These are phyloP conservation scores for Drosophila silvestris DNA, from an alignment of 2,888 invertebrate genomes.

Conservation along the genomic window DNA sequence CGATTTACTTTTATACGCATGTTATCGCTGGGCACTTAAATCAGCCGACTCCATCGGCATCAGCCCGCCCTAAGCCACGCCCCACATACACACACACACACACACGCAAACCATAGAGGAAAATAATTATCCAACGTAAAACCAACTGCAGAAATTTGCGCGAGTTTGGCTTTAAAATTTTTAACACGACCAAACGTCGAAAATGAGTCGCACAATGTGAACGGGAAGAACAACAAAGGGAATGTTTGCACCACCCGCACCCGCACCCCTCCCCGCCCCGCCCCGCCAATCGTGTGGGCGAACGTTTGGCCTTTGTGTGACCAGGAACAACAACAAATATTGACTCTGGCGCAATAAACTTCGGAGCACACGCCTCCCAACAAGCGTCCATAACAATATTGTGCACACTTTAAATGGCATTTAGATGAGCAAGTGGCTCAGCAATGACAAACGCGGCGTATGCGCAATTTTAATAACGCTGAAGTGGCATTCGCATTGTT, in stretches of 20 bases:
- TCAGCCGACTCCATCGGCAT: neutral
- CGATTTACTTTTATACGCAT: conserved; percentile 11
- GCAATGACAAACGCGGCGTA: conserved; percentile 56
- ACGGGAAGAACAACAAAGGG: conserved; percentile 41
- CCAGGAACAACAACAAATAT: conserved; percentile 64
- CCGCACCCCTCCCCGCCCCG: neutral
- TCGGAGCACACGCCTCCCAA: conserved; percentile 22
- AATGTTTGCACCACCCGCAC: conserved; percentile 10
- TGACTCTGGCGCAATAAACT: conserved; percentile 73
- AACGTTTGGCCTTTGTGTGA: conserved; percentile 22
- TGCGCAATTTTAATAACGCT: conserved; percentile 70
- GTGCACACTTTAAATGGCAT: conserved; percentile 69
- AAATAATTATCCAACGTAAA: conserved; percentile 56
- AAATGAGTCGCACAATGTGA: conserved; percentile 15
- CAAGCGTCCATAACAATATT: conserved; percentile 44
- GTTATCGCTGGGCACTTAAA: conserved; percentile 26
- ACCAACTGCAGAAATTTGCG: conserved; percentile 58
- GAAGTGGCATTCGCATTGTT: conserved; percentile 60
- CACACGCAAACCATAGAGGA: conserved; percentile 14
- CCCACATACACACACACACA: neutral
- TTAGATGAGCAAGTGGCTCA: conserved; percentile 48
- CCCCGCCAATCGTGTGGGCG: conserved; percentile 1
- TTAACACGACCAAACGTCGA: conserved; percentile 41
- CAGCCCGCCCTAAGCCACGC: conserved; percentile 1
- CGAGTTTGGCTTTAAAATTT: conserved; percentile 65